Evolutionary conservation across 2,113 vertebrate species (phyloP), one percentile per base, ranked within the genome.

Genomic region (Ophiodon elongatus): DNA sequence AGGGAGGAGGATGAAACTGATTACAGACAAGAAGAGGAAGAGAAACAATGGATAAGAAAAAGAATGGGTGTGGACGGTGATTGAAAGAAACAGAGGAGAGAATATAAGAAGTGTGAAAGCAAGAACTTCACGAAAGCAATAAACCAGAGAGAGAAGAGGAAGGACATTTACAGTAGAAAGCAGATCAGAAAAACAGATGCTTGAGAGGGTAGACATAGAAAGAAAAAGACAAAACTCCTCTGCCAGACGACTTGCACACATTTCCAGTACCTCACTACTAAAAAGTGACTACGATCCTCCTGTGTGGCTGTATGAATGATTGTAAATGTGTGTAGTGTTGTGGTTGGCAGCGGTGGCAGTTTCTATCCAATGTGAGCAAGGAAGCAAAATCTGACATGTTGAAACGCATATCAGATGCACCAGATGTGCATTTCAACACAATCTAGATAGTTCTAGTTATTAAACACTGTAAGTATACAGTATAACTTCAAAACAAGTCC

Each of bases 1-100:
- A 17, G 33, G 25, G 56, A 76, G 72, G 71, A 81, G 72, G 56
- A 54, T 21, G 60, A 68, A 33, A 77, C 13, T 83, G 39, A 90
- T 91, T 87, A 64, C 33, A 85, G 82, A 83, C 79, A 21, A 73
- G 63, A 63, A 75, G 71, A 77, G 37, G 63, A 69, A 74, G 66
- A 71, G 47, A n/a, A n/a, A 85, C 78, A 84, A 84, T 66, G 60
- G 31, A 35, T 39, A 13, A 37, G 31, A 35, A 35, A 29, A 23
- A 43, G n/a, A 29, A 60, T 23, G 80, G 83, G 79, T 39, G 76
- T 70, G n/a, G 66, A 67, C 25, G 15, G 31, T 27, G 59, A 70
- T 10, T 62, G 43, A 67, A 52, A 27, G 11, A 56, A n/a, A 43
- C 13, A 41, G 15, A 64, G 43, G 57, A 71, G 13, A 77, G 21